These are phyloP conservation scores for Rhimphoctona megacephalus DNA, from an alignment of 2,888 invertebrate species.

Conservation along the genomic window DNA sequence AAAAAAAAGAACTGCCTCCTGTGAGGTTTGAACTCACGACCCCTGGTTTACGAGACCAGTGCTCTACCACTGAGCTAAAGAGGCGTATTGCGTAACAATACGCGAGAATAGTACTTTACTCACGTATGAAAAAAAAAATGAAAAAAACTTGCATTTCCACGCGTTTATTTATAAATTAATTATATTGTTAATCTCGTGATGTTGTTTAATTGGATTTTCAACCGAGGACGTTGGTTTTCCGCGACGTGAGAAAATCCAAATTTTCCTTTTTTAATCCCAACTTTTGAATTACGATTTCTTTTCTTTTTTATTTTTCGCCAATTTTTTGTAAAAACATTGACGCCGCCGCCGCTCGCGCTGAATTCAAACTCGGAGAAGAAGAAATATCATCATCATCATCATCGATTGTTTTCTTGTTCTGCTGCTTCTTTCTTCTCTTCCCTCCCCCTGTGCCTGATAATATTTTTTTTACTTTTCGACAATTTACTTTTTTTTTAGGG, in stretches of 20 bases:
- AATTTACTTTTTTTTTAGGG: background rate
- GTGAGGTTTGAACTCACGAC: conserved; percentile 95
- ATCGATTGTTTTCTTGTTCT: background rate
- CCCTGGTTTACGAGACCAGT: conserved; percentile 95
- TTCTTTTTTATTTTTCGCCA: background rate
- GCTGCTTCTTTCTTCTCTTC: no score
- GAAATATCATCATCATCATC: no score
- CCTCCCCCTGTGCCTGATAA: no score
- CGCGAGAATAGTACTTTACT: conserved; percentile 26
- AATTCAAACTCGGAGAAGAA: background rate
- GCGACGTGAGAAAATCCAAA: conserved; percentile 7
- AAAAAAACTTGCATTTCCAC: background rate
- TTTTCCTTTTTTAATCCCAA: background rate
- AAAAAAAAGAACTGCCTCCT: conserved; percentile 87
- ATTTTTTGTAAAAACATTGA: background rate
- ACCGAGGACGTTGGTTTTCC: background rate
- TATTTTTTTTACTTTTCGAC: background rate
- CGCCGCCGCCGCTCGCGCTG: background rate
- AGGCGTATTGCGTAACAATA: conserved; percentile 84
- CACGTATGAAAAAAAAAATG: conserved; percentile 16
- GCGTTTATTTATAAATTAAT: conserved; percentile 6
- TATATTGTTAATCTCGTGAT: background rate
- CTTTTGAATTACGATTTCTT: background rate
- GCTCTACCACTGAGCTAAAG: conserved; percentile 95
- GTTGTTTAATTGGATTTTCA: background rate